These are phyloP conservation scores for Halocaridina rubra DNA, from an alignment of 2,888 invertebrate genomes.

Conservation along the genomic window DNA sequence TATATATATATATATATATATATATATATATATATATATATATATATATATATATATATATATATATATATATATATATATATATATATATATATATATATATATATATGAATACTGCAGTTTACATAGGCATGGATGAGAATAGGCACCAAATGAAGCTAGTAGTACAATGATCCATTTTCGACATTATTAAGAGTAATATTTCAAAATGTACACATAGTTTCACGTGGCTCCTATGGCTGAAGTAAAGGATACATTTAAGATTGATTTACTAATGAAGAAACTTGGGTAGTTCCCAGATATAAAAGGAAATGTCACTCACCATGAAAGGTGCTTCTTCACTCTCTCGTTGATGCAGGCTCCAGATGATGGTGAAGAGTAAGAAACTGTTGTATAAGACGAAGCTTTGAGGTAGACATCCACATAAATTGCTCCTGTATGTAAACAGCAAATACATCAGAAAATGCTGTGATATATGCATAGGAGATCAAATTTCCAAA, in stretches of 20 bases:
- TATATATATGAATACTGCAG: not conserved
- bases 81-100: slow-evolving; percentile 30
- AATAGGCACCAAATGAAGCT: not conserved
- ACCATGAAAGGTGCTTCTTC: slow-evolving; percentile 64
- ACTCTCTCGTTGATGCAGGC: slow-evolving; percentile 62
- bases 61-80: slow-evolving; percentile 32
- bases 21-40: not conserved
- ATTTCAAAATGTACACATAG: not conserved
- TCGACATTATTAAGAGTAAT: not conserved
- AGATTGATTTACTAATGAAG: not conserved
- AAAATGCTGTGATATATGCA: not conserved
- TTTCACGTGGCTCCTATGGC: not conserved
- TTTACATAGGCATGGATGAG: not conserved
- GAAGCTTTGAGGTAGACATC: slow-evolving; percentile 3
- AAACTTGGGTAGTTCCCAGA: not conserved
- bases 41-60: slow-evolving; percentile 26
- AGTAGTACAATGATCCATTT: not conserved
- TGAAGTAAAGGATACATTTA: not conserved
- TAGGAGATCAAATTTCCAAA: not conserved
- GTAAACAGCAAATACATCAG: not conserved
- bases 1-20: slow-evolving; percentile 17
- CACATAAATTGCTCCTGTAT: slow-evolving; percentile 38
- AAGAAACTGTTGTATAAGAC: slow-evolving; percentile 62
- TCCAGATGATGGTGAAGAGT: slow-evolving; percentile 64
- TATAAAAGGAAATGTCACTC: not conserved